Percentiles rank a stretch among this genome's conserved stretches.
Evolutionary conservation across 1,140 invertebrate species (phyloP).

Genomic region (Camponotus vicinus): DNA sequence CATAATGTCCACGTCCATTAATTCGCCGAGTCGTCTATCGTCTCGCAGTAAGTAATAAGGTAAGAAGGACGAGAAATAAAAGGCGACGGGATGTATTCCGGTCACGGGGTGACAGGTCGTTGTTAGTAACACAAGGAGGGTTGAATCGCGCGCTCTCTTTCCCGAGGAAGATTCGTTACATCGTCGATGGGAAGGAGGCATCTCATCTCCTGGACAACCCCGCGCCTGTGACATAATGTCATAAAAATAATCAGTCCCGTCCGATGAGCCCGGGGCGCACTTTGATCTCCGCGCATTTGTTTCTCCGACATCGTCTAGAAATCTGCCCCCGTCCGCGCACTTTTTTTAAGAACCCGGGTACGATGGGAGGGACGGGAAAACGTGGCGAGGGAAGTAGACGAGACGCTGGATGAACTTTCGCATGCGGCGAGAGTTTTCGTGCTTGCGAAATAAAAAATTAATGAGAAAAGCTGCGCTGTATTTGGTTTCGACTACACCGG

Average conservation of each 20-base stretch:
- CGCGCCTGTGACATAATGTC: conserved; percentile 78
- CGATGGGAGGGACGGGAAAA: conserved; percentile 11
- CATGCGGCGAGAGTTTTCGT: conserved; percentile 79
- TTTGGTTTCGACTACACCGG: conserved; percentile 74
- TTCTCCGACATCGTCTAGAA: conserved; percentile 50
- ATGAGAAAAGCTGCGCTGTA: conserved; percentile 81
- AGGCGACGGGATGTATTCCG: conserved; percentile 79
- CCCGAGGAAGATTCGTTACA: conserved; percentile 50
- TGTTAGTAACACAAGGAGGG: conserved; percentile 69
- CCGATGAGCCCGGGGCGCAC: conserved; percentile 81
- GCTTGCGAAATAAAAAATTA: conserved; percentile 85
- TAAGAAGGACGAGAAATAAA: conserved; percentile 75
- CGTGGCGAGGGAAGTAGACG: conserved; percentile 31
- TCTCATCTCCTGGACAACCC: conserved; percentile 81
- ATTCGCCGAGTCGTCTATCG: conserved; percentile 74
- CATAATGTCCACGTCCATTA: conserved; percentile 65
- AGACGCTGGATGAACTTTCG: conserved; percentile 76
- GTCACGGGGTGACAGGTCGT: conserved; percentile 80
- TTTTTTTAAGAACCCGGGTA: conserved; percentile 50
- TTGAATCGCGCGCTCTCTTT: conserved; percentile 42
- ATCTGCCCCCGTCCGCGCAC: conserved; percentile 68
- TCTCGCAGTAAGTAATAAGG: conserved; percentile 66
- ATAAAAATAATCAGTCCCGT: conserved; percentile 85
- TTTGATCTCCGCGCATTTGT: conserved; percentile 82
- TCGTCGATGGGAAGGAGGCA: conserved; percentile 75